phyloP scores from a whole-genome alignment of 2,797 vertebrate genomes.

The Halcyon badia region DNA sequence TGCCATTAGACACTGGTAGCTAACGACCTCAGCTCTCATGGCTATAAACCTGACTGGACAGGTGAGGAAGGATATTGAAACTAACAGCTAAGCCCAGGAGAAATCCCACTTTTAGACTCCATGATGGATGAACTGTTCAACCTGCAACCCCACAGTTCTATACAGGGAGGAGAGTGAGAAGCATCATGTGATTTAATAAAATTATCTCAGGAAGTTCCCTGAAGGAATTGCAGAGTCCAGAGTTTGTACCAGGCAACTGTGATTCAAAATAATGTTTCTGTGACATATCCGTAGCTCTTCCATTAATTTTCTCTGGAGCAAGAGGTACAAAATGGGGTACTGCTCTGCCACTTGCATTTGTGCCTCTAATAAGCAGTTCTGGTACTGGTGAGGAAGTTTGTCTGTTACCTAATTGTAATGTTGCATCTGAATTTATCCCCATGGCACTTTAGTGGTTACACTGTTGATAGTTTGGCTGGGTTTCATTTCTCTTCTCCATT shows the following conservation, averaged over 20 bases:
- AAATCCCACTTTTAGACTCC: background rate
- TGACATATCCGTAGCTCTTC: background rate
- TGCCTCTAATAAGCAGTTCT: background rate
- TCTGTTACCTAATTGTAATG: background rate
- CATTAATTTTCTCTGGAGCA: background rate
- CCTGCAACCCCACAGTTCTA: accelerated
- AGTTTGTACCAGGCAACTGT: background rate
- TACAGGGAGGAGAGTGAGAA: background rate
- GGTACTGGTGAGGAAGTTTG: background rate
- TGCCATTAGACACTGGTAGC: background rate
- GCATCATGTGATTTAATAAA: background rate
- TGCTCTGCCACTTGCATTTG: background rate
- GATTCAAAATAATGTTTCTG: background rate
- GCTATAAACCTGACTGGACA: background rate
- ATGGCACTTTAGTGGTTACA: background rate
- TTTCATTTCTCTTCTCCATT: conserved; percentile 49
- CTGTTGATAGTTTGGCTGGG: background rate
- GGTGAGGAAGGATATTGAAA: background rate
- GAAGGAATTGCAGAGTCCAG: background rate
- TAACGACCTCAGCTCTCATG: background rate
- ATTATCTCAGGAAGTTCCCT: background rate
- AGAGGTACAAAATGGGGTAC: background rate
- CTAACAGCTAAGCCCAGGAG: background rate
- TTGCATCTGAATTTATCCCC: background rate
- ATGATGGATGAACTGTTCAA: accelerated